Base-by-base conservation (phyloP, 2,113 vertebrate species). In the Anser brachyrhynchus region DNA sequence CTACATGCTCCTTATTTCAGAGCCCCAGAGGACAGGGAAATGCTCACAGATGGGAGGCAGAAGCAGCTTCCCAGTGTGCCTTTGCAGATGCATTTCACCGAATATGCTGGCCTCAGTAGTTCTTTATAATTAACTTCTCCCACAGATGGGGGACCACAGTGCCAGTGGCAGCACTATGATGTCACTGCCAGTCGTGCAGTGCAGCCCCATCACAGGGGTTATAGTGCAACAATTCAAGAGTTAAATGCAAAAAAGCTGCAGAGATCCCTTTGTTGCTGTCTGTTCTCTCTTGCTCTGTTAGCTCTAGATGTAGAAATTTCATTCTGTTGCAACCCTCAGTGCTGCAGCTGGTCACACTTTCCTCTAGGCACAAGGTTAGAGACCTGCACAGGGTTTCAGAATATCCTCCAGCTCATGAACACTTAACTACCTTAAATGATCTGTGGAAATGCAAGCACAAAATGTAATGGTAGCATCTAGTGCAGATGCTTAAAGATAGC, bases 401-500 rank as follows among this genome's bases (percentile, higher is more conserved):
- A 75, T n/a, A 22, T 26, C 19, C 7, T 92, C 28, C 26, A 62
- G 41, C 33, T 75, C 43, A 46, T n/a, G 39, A 62, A 57, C 7
- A 71, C 33, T 71, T n/a, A 73, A 52, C 13, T 85, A 4, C 44
- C 5, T 3, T 44, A 65, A 90, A 44, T 13, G 6, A 46, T 13
- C 41, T 64, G 10, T 79, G 67, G 76, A 80, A 72, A 58, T 16
- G 16, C 12, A 62, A 17, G 9, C 46, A 67, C 21, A 37, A 64
- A 79, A 86, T 71, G 5, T n/a, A 66, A 29, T 7, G 25, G 6
- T 3, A 3, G 4, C 29, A 64, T 6, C 13, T 72, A 9, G 2
- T 29, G 25, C 46, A 51, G 31, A 15, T 0, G 0, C 54, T 35
- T 25, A 41, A 65, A 77, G 10, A 29, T 65, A 29, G 11, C 4